Conservation (phyloP, 2,113 vertebrate species). For the Corythornis vintsioides region DNA sequence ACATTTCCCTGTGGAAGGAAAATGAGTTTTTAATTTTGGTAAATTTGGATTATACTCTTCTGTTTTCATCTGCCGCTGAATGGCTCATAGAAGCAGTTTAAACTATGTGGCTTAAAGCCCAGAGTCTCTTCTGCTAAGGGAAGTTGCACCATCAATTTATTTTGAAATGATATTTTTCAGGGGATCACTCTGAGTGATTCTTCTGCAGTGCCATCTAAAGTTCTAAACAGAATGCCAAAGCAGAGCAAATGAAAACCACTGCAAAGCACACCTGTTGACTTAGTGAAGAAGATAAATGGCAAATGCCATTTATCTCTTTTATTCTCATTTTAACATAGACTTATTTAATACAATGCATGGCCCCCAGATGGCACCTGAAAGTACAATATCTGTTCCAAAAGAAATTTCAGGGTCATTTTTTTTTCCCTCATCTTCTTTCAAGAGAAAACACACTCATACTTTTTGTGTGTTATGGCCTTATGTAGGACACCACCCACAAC, state of each 20-base stretch:
- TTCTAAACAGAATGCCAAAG: background rate
- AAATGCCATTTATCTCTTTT: background rate
- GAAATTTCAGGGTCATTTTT: constrained; percentile 43
- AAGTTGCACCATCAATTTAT: background rate
- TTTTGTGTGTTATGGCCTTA: constrained; percentile 51
- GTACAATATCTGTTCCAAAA: constrained; percentile 52
- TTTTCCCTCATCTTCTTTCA: constrained; percentile 50
- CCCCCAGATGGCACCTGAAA: constrained; percentile 63
- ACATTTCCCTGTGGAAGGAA: background rate
- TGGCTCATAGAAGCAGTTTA: background rate
- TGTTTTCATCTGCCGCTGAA: background rate
- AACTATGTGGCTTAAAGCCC: background rate
- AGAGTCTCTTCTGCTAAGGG: background rate
- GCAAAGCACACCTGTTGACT: background rate
- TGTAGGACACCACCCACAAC: constrained; percentile 61
- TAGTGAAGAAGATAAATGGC: background rate
- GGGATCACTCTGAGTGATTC: background rate
- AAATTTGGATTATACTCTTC: background rate
- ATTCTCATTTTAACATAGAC: background rate
- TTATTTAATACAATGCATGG: background rate
- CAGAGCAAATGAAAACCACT: background rate
- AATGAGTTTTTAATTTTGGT: background rate
- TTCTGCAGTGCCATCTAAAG: background rate
- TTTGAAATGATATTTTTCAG: background rate
- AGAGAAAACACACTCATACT: constrained; percentile 35